Conservation (phyloP, 2,888 invertebrate genomes). For the Brachyopa scutellaris region DNA sequence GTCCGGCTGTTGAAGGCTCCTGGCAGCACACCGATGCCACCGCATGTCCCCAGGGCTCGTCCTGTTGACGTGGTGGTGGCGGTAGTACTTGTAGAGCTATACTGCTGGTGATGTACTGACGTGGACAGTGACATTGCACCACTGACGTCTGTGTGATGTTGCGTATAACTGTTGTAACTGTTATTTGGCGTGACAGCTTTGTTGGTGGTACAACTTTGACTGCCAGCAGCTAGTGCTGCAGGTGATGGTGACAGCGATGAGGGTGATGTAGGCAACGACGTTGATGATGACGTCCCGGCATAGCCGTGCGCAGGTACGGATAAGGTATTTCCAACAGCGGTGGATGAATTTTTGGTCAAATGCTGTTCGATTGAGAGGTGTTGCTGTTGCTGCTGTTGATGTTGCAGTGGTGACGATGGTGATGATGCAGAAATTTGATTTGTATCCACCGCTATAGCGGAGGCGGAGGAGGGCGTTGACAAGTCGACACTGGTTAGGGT, state of each 20-base stretch:
- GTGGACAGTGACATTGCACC: slow-evolving; percentile 66
- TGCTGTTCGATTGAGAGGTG: slow-evolving; percentile 70
- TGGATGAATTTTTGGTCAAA: slow-evolving; percentile 64
- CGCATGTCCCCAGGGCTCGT: slow-evolving; percentile 59
- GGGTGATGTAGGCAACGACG: slow-evolving; percentile 60
- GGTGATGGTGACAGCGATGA: slow-evolving; percentile 54
- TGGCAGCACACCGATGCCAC: slow-evolving; percentile 62
- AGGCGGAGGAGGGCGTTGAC: slow-evolving; percentile 41
- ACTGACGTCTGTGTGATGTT: slow-evolving; percentile 55
- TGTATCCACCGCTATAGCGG: slow-evolving; percentile 60
- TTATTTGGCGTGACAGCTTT: slow-evolving; percentile 47
- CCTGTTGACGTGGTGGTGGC: slow-evolving; percentile 57
- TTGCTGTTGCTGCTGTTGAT: slow-evolving; percentile 75
- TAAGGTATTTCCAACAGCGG: slow-evolving; percentile 64
- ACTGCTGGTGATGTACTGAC: slow-evolving; percentile 67
- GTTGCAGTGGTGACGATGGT: slow-evolving; percentile 78
- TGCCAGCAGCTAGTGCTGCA: slow-evolving; percentile 60
- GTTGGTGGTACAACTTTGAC: slow-evolving; percentile 65
- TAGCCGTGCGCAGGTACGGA: slow-evolving; percentile 71
- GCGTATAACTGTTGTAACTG: slow-evolving; percentile 34
- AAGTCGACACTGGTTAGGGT: slow-evolving; percentile 78
- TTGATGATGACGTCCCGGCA: slow-evolving; percentile 62
- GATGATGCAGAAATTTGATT: slow-evolving; percentile 76
- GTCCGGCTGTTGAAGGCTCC: slow-evolving; percentile 57
- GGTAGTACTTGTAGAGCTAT: slow-evolving; percentile 42